Evolutionary conservation across 2,113 vertebrate genomes (phyloP).

Genomic region (Neotragus moschatus): DNA sequence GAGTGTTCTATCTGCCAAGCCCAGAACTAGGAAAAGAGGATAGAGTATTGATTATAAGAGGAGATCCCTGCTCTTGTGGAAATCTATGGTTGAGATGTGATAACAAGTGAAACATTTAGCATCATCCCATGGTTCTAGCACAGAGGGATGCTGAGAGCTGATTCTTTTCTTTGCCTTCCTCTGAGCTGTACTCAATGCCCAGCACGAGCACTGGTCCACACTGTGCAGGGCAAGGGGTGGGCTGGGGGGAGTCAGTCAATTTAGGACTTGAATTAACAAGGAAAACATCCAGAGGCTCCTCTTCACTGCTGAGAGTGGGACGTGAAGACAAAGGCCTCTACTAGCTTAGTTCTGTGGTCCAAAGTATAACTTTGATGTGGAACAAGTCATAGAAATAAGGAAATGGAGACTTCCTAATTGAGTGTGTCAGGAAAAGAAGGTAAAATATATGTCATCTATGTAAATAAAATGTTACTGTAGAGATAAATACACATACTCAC

Average conservation of each 20-base stretch:
- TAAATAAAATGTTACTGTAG: not conserved
- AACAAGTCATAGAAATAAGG: not conserved
- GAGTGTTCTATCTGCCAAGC: not conserved
- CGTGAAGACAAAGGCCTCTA: not conserved
- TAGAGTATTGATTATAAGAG: not conserved
- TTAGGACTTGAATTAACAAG: no score
- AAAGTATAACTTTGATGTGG: not conserved
- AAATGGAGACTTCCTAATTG: not conserved
- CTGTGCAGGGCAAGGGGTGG: fast-evolving
- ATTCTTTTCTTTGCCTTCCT: not conserved
- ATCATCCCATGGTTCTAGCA: not conserved
- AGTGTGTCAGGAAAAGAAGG: not conserved
- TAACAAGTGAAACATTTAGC: not conserved
- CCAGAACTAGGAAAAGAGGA: not conserved
- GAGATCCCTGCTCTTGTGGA: not conserved
- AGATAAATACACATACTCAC: not conserved
- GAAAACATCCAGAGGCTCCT: not conserved
- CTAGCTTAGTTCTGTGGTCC: not conserved
- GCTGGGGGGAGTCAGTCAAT: fast-evolving
- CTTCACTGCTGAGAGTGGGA: not conserved
- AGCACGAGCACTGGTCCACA: no score
- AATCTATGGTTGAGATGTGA: not conserved
- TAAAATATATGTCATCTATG: not conserved
- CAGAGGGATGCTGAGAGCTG: not conserved
- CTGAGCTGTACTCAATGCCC: not conserved